Conservation (phyloP, 1,140 invertebrate species). For the Neuroterus valhalla region DNA sequence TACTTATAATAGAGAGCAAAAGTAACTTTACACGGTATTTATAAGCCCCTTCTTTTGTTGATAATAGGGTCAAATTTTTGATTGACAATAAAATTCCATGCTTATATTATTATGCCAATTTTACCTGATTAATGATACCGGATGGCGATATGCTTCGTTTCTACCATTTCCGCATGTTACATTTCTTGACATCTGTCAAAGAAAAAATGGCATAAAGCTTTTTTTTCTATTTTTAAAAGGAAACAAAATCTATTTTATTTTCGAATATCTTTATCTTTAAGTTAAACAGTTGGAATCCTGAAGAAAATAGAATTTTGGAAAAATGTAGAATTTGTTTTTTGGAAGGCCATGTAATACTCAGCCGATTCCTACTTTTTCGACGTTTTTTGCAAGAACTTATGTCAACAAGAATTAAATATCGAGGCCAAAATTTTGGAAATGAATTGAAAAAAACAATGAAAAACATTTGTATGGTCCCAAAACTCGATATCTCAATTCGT, state of each 20-base stretch:
- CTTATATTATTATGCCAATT: not conserved
- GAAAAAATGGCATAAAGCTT: not conserved
- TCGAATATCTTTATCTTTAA: not conserved
- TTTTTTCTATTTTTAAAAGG: not conserved
- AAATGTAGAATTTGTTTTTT: no score
- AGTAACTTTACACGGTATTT: not conserved
- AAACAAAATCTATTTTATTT: not conserved
- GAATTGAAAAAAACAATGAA: no score
- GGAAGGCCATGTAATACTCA: no score
- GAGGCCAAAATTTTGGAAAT: no score
- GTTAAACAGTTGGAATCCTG: not conserved
- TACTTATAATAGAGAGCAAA: not conserved
- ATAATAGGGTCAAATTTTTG: not conserved
- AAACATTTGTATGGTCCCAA: no score
- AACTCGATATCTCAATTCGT: no score
- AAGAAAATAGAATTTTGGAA: no score
- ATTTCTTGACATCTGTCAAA: not conserved
- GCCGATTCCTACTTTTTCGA: no score
- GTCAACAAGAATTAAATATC: no score
- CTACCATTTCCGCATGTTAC: not conserved
- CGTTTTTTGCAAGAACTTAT: no score
- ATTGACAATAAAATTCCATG: not conserved
- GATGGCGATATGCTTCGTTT: not conserved
- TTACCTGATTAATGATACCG: not conserved
- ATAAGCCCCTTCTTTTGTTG: not conserved